These are phyloP conservation scores for Thalpophila matura DNA, from an alignment of 2,888 invertebrate genomes.

Conservation along the genomic window DNA sequence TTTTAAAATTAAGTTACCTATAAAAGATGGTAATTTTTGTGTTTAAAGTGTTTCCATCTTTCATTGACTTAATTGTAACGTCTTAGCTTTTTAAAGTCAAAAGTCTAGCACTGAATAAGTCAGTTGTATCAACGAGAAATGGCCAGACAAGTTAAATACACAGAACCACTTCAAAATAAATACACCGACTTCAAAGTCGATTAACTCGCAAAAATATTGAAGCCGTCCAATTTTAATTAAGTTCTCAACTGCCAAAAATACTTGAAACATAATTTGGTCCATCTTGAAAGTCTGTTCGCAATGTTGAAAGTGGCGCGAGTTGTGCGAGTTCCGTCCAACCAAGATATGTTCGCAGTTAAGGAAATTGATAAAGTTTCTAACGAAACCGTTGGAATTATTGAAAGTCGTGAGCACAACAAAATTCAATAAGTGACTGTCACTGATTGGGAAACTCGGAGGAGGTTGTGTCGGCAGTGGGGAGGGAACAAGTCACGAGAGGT, in stretches of 20 bases:
- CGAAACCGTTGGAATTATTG: constrained; percentile 86
- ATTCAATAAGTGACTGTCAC: constrained; percentile 89
- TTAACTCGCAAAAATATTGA: constrained; percentile 40
- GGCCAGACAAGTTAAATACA: constrained; percentile 22
- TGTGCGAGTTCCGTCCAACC: constrained; percentile 68
- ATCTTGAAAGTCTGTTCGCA: constrained; percentile 36
- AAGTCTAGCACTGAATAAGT: not conserved
- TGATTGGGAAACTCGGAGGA: constrained; percentile 80
- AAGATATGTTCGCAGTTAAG: constrained; percentile 83
- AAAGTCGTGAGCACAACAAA: constrained; percentile 88
- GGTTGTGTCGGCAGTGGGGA: constrained; percentile 48
- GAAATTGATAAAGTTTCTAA: constrained; percentile 89
- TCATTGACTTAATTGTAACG: too few relatives aligned
- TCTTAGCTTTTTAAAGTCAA: too few relatives aligned
- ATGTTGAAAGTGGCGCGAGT: constrained; percentile 50
- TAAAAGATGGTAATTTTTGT: too few relatives aligned
- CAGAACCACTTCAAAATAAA: constrained; percentile 24
- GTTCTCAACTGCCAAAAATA: constrained; percentile 50
- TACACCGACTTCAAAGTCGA: constrained; percentile 31
- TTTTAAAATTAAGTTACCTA: too few relatives aligned
- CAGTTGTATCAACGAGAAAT: constrained; percentile 5
- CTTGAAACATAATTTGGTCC: constrained; percentile 49
- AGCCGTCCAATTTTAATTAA: constrained; percentile 44
- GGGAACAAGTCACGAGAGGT: not conserved
- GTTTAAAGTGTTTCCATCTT: too few relatives aligned